Evolutionary conservation across 1,140 invertebrate genomes (phyloP).

Genomic region (Philopotamus ludificatus): DNA sequence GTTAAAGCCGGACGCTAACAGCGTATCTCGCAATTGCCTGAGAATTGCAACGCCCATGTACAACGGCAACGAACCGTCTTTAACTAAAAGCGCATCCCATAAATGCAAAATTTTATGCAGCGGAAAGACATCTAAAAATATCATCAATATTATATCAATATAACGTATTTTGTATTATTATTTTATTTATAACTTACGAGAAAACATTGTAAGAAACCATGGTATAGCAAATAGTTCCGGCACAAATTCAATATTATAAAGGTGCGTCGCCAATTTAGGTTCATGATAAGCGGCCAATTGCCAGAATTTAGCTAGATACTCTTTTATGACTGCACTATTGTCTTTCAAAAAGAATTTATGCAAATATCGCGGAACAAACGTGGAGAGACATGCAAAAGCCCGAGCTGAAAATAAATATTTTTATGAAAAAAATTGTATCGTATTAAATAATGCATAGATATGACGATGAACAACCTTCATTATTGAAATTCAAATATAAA

Average conservation of each 20-base stretch:
- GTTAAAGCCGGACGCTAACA: conserved; percentile 91
- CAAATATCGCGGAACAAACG: conserved; percentile 95
- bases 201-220: conserved; percentile 99
- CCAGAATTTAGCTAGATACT: conserved; percentile 96
- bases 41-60: conserved; percentile 94
- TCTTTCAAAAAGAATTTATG: conserved; percentile 99
- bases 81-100: conserved; percentile 95
- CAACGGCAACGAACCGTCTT: conserved; percentile 91
- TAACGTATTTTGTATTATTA: neutral
- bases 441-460: neutral
- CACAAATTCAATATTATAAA: conserved; percentile 91
- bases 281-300: conserved; percentile 96
- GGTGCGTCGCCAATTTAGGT: conserved; percentile 86
- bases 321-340: conserved; percentile 95
- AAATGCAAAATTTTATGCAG: conserved; percentile 97
- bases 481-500: conserved; percentile 94
- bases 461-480: conserved; percentile 72
- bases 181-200: conserved; percentile 71
- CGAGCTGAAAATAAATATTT: conserved; percentile 65
- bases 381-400: conserved; percentile 90
- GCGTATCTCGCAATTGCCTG: conserved; percentile 78
- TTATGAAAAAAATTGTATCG: neutral
- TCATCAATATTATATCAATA: conserved; percentile 10
- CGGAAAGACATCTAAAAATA: conserved; percentile 87
- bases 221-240: conserved; percentile 99